phyloP scores from a whole-genome alignment of 2,888 invertebrate genomes.

The Tribolium freemani region DNA sequence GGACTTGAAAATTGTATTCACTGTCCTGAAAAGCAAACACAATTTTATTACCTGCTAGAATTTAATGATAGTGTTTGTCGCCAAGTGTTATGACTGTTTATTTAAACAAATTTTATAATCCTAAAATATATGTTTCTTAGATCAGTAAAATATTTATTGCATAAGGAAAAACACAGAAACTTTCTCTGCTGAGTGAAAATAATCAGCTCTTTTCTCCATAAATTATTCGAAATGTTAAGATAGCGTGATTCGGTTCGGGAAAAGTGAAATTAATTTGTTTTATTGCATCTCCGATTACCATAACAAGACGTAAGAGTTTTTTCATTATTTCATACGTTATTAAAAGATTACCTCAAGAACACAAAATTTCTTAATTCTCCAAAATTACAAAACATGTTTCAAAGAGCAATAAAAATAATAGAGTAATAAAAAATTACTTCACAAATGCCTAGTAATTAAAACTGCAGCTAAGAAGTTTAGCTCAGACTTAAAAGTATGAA shows the following conservation, averaged over 20 bases:
- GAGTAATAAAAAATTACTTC: no score
- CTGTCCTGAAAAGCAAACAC: conserved; percentile 53
- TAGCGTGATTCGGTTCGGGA: no score
- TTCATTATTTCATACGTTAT: no score
- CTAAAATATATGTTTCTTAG: background rate
- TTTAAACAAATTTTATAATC: background rate
- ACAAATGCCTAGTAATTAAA: no score
- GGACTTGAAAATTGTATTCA: conserved; percentile 59
- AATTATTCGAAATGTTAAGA: background rate
- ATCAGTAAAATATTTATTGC: background rate
- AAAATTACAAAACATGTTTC: no score
- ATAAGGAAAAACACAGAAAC: background rate
- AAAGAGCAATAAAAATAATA: no score
- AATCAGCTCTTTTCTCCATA: background rate
- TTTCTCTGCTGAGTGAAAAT: background rate
- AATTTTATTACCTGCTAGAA: background rate
- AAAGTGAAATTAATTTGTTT: background rate
- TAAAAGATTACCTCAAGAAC: no score
- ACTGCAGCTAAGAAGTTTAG: no score
- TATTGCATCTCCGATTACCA: background rate
- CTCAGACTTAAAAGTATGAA: no score
- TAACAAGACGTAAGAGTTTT: no score
- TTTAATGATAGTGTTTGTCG: background rate
- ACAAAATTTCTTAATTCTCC: no score
- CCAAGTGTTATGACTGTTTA: background rate